These are phyloP conservation scores for Hirundo rustica DNA, from an alignment of 2,797 vertebrate species.

Conservation along the genomic window DNA sequence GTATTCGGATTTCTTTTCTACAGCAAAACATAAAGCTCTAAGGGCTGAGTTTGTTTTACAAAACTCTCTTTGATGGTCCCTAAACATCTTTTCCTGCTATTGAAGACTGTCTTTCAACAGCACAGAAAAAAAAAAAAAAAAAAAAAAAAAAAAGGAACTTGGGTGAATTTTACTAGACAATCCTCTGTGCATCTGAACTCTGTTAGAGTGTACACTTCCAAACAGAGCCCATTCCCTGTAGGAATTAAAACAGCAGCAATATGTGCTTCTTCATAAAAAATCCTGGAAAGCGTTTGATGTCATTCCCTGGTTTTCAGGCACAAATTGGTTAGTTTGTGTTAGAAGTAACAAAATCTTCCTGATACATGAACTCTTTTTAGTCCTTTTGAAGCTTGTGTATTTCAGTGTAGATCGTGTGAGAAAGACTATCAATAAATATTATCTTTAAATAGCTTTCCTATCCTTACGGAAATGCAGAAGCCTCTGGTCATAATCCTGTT, in stretches of 20 bases:
- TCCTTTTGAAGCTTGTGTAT: background rate
- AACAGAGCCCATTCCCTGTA: background rate
- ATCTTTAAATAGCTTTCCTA: constrained; percentile 48
- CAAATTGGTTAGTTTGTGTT: background rate
- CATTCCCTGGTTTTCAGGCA: background rate
- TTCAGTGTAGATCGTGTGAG: background rate
- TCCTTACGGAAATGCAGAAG: constrained; percentile 52
- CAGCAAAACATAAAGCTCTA: constrained; percentile 62
- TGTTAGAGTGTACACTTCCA: constrained; percentile 28
- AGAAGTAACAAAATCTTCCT: constrained; percentile 39
- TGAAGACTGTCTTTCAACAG: constrained; percentile 55
- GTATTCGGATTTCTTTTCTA: constrained; percentile 51
- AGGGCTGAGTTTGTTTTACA: constrained; percentile 71
- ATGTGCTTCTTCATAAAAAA: background rate
- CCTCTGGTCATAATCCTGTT: constrained; percentile 35
- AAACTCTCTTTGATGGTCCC: constrained; percentile 71
- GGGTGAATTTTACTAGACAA: constrained; percentile 19
- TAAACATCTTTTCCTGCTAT: constrained; percentile 70
- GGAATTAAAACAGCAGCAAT: constrained; percentile 26
- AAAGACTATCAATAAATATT: constrained; percentile 50
- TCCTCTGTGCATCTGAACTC: background rate
- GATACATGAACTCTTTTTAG: background rate
- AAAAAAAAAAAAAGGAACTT: background rate
- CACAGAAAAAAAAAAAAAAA: background rate
- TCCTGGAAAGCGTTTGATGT: constrained; percentile 28